Evolutionary conservation across 2,113 vertebrate species (phyloP), one percentile per base, ranked within the genome.

Genomic region (Eptesicus fuscus): DNA sequence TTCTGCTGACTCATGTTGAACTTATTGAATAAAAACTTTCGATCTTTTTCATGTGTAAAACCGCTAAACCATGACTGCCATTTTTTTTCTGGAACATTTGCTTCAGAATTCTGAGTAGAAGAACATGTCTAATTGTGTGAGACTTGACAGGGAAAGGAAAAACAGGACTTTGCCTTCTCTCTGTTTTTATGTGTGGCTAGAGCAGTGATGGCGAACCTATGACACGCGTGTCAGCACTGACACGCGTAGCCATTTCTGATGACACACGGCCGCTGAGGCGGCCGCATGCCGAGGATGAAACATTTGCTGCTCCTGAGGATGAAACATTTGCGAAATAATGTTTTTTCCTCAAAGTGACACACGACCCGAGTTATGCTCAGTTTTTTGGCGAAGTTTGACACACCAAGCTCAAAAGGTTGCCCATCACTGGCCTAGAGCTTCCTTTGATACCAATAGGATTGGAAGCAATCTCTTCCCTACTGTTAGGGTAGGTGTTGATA

Each of bases 1-100:
- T 40, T 91, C 67, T 80, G 44, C 53, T 79, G 76, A 83, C 49
- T 78, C 32, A 82, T 47, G n/a, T 83, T 91, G 56, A 80, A 91
- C 65, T 89, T 59, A 69, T 12, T 93, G 92, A 65, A 53, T 83
- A 74, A 93, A 97, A 94, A 87, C 71, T 70, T 90, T 79, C 83
- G 8, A 77, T 87, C 17, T 77, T 95, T 91, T 71, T 83, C 44
- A 63, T 79, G 5, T 59, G 23, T 86, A 87, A 90, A 94, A 65
- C 63, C 71, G 37, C 76, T 80, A 77, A 86, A 70, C 53, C 10
- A 30, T 86, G 35, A 73, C 56, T 76, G 79, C 17, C 22, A 9
- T 70, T 61, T 47, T 47, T 47, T n/a, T 4, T 13, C 53, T 93
- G 37, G 44, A 86, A 17, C 12, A 83, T 90, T 89, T 91, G 82